These are phyloP conservation scores for Merluccius polli DNA, from an alignment of 2,797 vertebrate species.

Conservation along the genomic window DNA sequence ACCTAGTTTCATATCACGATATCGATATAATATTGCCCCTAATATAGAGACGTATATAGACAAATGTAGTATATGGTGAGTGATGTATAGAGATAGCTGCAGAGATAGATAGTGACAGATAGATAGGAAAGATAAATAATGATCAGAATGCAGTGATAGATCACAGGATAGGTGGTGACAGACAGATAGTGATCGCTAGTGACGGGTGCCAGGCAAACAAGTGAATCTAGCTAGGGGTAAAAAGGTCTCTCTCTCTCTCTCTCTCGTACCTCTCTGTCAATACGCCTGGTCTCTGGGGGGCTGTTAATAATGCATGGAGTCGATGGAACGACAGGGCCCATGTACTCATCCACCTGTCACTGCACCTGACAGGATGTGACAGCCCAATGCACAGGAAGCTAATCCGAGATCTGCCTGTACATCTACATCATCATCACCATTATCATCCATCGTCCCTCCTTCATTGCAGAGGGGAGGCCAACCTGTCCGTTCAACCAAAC, in stretches of 20 bases:
- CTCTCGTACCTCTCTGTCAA: no score
- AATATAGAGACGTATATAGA: no score
- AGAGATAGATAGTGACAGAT: conserved; percentile 2
- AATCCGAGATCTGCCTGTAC: background rate
- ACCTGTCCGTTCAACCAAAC: background rate
- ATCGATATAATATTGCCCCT: no score
- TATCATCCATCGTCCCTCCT: background rate
- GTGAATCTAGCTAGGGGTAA: background rate
- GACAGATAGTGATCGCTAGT: background rate
- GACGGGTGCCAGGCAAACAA: background rate
- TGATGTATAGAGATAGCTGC: background rate
- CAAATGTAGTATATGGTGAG: no score
- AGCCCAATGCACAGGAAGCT: background rate
- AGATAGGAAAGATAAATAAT: background rate
- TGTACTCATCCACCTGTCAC: background rate
- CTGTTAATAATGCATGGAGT: no score
- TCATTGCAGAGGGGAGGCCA: background rate
- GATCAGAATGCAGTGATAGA: background rate
- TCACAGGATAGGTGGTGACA: no score
- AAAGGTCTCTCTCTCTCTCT: background rate
- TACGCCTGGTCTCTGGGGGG: no score
- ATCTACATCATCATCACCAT: background rate
- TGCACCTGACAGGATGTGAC: background rate
- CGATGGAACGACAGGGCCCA: background rate
- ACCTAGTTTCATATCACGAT: no score